Evolutionary conservation across 2,888 invertebrate genomes (phyloP), one percentile per base, ranked within the genome.

Genomic region (Cosmia pyralina): DNA sequence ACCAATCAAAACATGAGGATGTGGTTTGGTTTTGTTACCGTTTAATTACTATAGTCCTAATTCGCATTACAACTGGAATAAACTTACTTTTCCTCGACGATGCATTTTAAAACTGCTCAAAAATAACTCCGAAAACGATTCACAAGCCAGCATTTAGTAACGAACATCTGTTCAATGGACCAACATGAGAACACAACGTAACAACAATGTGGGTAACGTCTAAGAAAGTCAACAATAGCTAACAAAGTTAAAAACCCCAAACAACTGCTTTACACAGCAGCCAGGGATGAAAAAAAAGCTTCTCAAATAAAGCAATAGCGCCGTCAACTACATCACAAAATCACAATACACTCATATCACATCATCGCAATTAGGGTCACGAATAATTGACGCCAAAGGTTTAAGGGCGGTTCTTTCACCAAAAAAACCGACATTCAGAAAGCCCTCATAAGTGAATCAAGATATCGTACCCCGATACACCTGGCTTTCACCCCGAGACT

Each of bases 301-400:
- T 86, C 88, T 93, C 92, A 94, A 93, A 93, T 90, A 93, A 91
- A 91, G 91, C 93, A 93, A 94, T 94, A 94, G 91, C 88, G 90
- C 86, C 93, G 93, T 95, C 95, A 95, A 94, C 88, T 91, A 79
- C 83, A 89, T 89, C 85, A 95, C 94, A 95, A 95, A 93, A 81
- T 89, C 85, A 95, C 94, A 95, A 95, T 93, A 81, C 87, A 69
- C 73, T 85, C 92, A 78, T 96, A 96, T 96, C 96, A 90, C 94
- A 94, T 95, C 95, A 96, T 96, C 96, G 90, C 94, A 95, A 95
- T 96, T 95, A 95, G 95, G 96, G 96, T 95, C 93, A 94, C 90
- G 91, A 93, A 95, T 95, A 96, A 96, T 95, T 95, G 95, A 94
- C 93, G 94, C 90, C 89, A 92, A 94, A 92, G 92, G 94, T 93